These are phyloP conservation scores for Ceyx melanurus DNA, from an alignment of 2,113 vertebrate species.

Conservation along the genomic window DNA sequence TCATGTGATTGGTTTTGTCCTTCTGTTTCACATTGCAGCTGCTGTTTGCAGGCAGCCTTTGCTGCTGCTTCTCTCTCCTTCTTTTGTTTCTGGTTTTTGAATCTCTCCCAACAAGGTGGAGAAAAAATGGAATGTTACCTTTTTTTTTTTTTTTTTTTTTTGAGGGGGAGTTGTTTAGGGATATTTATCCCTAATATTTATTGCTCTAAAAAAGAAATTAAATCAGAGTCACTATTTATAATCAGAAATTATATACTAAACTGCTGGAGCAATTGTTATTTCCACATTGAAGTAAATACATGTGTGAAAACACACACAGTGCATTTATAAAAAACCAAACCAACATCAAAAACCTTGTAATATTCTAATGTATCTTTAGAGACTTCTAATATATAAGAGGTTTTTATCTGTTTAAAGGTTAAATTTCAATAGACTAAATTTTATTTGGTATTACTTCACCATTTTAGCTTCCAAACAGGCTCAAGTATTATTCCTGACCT, in stretches of 20 bases:
- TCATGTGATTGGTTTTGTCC: slow-evolving; percentile 4
- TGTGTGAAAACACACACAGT: not conserved
- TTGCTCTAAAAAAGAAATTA: not conserved
- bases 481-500: not conserved
- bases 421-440: not conserved
- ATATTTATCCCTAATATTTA: too few relatives aligned
- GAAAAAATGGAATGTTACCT: not conserved
- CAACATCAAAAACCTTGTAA: not conserved
- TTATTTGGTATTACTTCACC: not conserved
- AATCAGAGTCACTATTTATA: not conserved
- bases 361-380: not conserved
- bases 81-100: not conserved
- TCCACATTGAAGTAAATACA: not conserved
- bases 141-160: not conserved
- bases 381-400: not conserved
- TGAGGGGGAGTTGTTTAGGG: not conserved
- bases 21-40: slow-evolving; percentile 50
- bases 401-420: not conserved
- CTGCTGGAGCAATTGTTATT: not conserved
- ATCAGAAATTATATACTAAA: not conserved
- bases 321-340: not conserved
- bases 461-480: not conserved
- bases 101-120: not conserved
- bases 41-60: slow-evolving; percentile 55
- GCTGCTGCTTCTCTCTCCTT: not conserved